Evolutionary conservation across 2,888 invertebrate genomes (phyloP), one percentile per base, ranked within the genome.

Genomic region (Dasypolia templi): DNA sequence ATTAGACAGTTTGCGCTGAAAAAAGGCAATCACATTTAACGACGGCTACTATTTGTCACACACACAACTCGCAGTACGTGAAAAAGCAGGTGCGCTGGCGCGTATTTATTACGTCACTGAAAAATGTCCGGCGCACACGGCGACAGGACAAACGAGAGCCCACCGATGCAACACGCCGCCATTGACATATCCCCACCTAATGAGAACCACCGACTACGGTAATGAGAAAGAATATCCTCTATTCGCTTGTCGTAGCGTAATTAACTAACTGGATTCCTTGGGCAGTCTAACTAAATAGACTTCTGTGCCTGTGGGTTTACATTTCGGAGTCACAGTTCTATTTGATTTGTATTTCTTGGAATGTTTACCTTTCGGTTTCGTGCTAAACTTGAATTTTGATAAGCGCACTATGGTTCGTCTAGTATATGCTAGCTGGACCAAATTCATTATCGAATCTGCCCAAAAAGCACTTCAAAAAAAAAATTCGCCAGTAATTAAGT

Each of bases 181-280:
- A 79, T 89, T 91, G 94, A 94, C 93, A 93, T 92, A 93, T 92
- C 86, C 92, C 85, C 88, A 89, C 91, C 89, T 94, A 94, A 94
- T 94, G 93, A 93, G 93, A 89, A 88, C 87, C 87, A 89, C 90
- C 86, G 88, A 89, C 89, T 88, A 88, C 88, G 84, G 89, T 92
- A 93, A 93, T 92, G 93, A 93, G 92, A 92, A 93, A 92, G 91
- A 93, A 92, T 93, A 92, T 90, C 89, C 88, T 89, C 91, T 89
- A 93, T 92, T 92, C 86, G 90, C 89, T 89, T 91, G 91, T 91
- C 90, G 87, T 83, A 72, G 74, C 83, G 90, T 91, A 92, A 93
- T 93, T 92, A 93, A 92, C 90, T 89, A 86, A 87, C 89, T 82
- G 84, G 88, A 90, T 91, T 90, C 88, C 86, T 84, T 74, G 70